Base-by-base conservation (phyloP, 23 tunicate genomes). In the Phallusia fumigata region DNA sequence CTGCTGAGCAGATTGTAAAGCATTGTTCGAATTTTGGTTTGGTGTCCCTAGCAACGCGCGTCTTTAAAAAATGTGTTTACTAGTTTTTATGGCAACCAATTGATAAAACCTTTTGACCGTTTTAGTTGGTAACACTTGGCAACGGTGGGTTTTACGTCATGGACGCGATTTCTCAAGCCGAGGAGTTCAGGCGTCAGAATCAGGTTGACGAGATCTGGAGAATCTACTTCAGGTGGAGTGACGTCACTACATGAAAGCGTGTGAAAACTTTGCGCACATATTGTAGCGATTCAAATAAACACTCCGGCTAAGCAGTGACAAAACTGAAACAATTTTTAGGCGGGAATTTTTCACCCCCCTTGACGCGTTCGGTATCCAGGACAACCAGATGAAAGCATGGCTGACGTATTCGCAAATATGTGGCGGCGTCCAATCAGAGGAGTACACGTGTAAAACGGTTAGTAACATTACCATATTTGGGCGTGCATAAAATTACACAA, bases 141-240 rank as follows among this genome's bases (percentile, higher is more conserved):
- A 35, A 76, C 75, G 88, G 88, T 28, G 36, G 58, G 31, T 89
- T 94, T 58, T 83, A 79, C 33, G 85, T 94, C 30, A 89, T 94
- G 98, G 98, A 94, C 75, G 98, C 95, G 10, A 83, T 94, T 13
- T 94, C 98, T 0, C 98, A 94, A 80, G 94, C 88, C 3, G 98
- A 94, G 72, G 35, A 73, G 19, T 86, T 76, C 74, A 81, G 84
- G 76, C 83, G 65, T 52, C 52, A 77, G 31, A 94, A 89, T 51
- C 33, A 76, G 15, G 81, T 84, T 6, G 81, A 83, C 21, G 82
- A 79, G 30, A 36, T 19, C 5, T 94, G 94, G 89, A 86, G 90
- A 73, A 86, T 94, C 18, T 89, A 94, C 79, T 94, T 73, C 90
- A 86, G 98, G 98, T 94, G 32, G 73, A 65, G n/a, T n/a, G 19